These are phyloP conservation scores for Cirrhinus molitorella DNA, from an alignment of 2,797 vertebrate genomes.

Conservation along the genomic window DNA sequence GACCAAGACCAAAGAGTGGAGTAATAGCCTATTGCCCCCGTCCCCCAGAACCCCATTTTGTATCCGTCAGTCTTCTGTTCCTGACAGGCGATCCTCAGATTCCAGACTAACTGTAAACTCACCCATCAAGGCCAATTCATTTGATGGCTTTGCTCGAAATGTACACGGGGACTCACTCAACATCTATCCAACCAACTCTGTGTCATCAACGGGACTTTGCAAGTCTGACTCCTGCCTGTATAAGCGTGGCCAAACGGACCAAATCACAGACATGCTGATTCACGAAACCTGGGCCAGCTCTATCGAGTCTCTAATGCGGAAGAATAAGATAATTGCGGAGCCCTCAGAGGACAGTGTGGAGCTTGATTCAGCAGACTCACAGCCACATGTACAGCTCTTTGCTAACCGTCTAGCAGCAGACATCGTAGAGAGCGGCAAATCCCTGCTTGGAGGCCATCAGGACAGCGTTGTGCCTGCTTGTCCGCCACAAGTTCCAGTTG, in stretches of 20 bases:
- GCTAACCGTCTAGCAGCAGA: slow-evolving; percentile 84
- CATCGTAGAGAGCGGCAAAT: slow-evolving; percentile 85
- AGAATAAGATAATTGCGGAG: slow-evolving; percentile 94
- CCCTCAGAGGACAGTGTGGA: slow-evolving; percentile 78
- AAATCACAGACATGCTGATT: slow-evolving; percentile 94
- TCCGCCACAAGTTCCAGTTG: slow-evolving; percentile 64
- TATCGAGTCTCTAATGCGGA: slow-evolving; percentile 95
- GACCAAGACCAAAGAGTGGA: slow-evolving; percentile 89
- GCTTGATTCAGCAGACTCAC: slow-evolving; percentile 76
- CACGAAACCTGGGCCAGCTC: slow-evolving; percentile 96
- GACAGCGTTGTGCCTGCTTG: slow-evolving; percentile 69
- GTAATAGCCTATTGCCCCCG: slow-evolving; percentile 84
- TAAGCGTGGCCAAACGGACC: slow-evolving; percentile 87
- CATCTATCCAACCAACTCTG: slow-evolving; percentile 80
- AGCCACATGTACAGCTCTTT: slow-evolving; percentile 82
- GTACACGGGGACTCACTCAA: slow-evolving; percentile 84
- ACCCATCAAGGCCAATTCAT: slow-evolving; percentile 94
- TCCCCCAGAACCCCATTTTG: slow-evolving; percentile 85
- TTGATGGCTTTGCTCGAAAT: slow-evolving; percentile 91
- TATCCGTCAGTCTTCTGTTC: slow-evolving; percentile 92
- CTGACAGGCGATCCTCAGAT: slow-evolving; percentile 86
- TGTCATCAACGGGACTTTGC: slow-evolving; percentile 87
- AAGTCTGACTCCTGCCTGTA: slow-evolving; percentile 98
- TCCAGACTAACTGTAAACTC: slow-evolving; percentile 88
- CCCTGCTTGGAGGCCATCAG: slow-evolving; percentile 78